phyloP scores from a whole-genome alignment of 2,888 invertebrate species.

The Marasmarcha lunaedactyla region DNA sequence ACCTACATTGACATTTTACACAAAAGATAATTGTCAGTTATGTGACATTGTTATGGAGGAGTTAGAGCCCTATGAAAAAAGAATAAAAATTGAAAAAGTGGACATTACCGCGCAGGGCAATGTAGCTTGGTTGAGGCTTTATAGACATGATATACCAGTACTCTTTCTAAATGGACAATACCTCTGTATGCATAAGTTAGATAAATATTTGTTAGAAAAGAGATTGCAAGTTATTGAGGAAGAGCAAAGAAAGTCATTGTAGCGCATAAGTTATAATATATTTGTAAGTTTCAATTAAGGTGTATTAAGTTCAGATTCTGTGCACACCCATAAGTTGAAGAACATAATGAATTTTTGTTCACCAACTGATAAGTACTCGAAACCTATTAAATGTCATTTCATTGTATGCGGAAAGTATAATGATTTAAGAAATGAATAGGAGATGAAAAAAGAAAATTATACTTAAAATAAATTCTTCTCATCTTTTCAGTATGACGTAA shows the following conservation, averaged over 20 bases:
- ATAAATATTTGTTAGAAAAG: slow-evolving; percentile 66
- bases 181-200: slow-evolving; percentile 81
- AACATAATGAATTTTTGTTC: too few relatives aligned
- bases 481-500: too few relatives aligned
- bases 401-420: too few relatives aligned
- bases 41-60: slow-evolving; percentile 84
- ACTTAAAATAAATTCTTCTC: too few relatives aligned
- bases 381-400: too few relatives aligned
- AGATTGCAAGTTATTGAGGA: slow-evolving; percentile 53
- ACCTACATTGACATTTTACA: slow-evolving; percentile 82
- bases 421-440: too few relatives aligned
- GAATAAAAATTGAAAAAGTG: slow-evolving; percentile 77
- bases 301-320: too few relatives aligned
- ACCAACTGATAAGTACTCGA: too few relatives aligned
- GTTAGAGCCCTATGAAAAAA: slow-evolving; percentile 68
- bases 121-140: slow-evolving; percentile 77
- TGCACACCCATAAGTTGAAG: too few relatives aligned
- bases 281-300: neutral
- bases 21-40: slow-evolving; percentile 83
- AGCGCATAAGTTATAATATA: neutral
- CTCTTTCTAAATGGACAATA: slow-evolving; percentile 86
- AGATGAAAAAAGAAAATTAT: too few relatives aligned
- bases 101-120: slow-evolving; percentile 83
- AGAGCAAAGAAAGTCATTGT: neutral
- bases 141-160: slow-evolving; percentile 89